Evolutionary conservation across 2,797 vertebrate genomes (phyloP), one percentile per base, ranked within the genome.

Genomic region (Micromesistius poutassou): DNA sequence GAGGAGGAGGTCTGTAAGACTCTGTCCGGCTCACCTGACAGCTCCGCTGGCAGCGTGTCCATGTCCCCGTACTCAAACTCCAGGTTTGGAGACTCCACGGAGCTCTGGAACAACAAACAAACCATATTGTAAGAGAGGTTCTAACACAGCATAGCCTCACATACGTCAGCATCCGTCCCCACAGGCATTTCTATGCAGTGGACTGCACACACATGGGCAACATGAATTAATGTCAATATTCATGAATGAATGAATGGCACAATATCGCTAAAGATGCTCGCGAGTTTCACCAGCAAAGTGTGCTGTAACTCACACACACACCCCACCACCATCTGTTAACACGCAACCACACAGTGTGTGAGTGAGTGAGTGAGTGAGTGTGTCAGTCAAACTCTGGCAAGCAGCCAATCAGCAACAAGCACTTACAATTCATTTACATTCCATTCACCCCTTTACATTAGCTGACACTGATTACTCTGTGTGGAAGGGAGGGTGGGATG

Each of bases 61-160:
- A 96, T 88, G 71, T 98, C 96, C 10, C 96, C 94, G 2, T 98
- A 98, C 38, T 97, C 95, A 46, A 98, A 98, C 89, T 98, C 97
- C 93, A 97, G 92, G 89, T 93, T 96, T 62, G 97, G 96, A 76
- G 95, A 97, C 89, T 98, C 97, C 95, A 97, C 93, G 4, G 96
- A 98, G 87, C 96, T 95, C 97, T 98, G 92, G 0, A 86, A 75
- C 31, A 75, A 14, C 31, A 80, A 40, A 78, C 8, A 36, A 50
- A 42, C 33, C 55, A 1, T 78, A 22, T 5, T 1, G 46, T 50
- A 5, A 50, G 46, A 50, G 46, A 50, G 19, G 19, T 50, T n/a
- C n/a, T 5, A 22, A 6, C 19, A 22, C 46, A 1, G 19, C 19
- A 50, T 22, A 7, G 46, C 19, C 46, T 19, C 5, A 22, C 46